Conservation (phyloP, 2,797 vertebrate genomes). For the Leuciscus waleckii region DNA sequence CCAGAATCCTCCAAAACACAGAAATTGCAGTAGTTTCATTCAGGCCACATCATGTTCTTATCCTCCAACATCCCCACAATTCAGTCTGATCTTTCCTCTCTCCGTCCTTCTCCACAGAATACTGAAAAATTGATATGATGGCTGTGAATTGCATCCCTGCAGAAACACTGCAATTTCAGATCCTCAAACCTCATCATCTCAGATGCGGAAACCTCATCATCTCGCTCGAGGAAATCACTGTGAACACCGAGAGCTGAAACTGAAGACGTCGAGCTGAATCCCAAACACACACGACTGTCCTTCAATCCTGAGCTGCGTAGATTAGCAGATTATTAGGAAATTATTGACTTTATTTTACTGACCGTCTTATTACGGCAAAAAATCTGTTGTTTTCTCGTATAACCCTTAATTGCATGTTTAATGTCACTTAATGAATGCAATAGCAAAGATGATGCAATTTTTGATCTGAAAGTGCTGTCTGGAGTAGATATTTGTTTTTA, state of each 20-base stretch:
- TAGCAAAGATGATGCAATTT: neutral
- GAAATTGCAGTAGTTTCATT: constrained; percentile 37
- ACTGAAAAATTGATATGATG: constrained; percentile 46
- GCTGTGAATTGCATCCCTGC: constrained; percentile 48
- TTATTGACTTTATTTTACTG: neutral
- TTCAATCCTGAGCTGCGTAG: neutral
- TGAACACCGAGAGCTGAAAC: neutral
- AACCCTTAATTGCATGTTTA: neutral
- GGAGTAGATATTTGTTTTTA: too few species aligned
- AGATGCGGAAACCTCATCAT: constrained; percentile 14
- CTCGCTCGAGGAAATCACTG: constrained; percentile 41
- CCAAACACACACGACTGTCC: constrained; percentile 36
- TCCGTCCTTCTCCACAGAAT: constrained; percentile 43
- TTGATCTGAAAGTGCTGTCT: neutral
- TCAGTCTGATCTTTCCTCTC: constrained; percentile 47
- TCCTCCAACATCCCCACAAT: constrained; percentile 27
- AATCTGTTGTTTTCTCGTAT: neutral
- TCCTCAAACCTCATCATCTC: constrained; percentile 33
- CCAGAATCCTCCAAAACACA: neutral
- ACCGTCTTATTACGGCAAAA: constrained; percentile 12
- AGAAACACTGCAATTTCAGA: constrained; percentile 46
- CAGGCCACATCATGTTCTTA: constrained; percentile 38
- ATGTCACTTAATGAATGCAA: neutral
- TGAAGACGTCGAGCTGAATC: constrained; percentile 30
- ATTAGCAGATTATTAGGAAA: constrained; percentile 6